Conservation (phyloP, 2,888 invertebrate genomes). For the Macrosiphum euphorbiae region DNA sequence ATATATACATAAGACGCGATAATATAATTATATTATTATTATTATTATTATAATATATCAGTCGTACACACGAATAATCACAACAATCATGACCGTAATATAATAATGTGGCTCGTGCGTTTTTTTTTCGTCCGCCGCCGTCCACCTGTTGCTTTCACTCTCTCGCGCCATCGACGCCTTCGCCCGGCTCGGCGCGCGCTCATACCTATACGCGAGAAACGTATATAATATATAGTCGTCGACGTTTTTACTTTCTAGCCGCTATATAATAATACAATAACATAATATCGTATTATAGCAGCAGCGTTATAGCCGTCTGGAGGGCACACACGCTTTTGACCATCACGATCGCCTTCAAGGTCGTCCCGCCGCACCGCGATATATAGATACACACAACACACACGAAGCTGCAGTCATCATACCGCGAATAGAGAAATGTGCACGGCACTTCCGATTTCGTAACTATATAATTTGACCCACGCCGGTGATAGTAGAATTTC, state of each 20-base stretch:
- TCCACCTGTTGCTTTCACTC: slow-evolving; percentile 61
- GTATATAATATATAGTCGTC: not conserved
- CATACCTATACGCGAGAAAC: slow-evolving; percentile 37
- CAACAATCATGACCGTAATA: not conserved
- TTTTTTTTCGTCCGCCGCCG: slow-evolving; percentile 20
- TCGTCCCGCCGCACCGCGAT: slow-evolving; percentile 33
- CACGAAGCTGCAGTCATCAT: not conserved
- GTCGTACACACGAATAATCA: not conserved
- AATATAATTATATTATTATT: slow-evolving; percentile 10
- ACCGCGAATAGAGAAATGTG: slow-evolving; percentile 11
- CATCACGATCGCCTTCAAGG: slow-evolving; percentile 54
- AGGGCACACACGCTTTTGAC: slow-evolving; percentile 61
- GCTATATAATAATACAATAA: not conserved
- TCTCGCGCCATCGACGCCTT: slow-evolving; percentile 20
- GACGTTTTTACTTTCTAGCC: slow-evolving; percentile 59
- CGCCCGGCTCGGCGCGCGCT: not conserved
- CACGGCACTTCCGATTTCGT: slow-evolving; percentile 48
- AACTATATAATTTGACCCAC: not conserved
- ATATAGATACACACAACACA: not conserved
- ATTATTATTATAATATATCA: slow-evolving; percentile 5
- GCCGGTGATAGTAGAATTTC: not conserved
- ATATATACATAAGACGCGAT: not conserved
- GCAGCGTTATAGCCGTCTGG: slow-evolving; percentile 16
- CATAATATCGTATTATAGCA: slow-evolving; percentile 7
- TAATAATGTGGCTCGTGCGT: slow-evolving; percentile 18